Percentiles rank a stretch among this genome's conserved stretches.
These are phyloP conservation scores for Syrista parreyssii DNA, from an alignment of 2,888 invertebrate genomes.

Conservation along the genomic window DNA sequence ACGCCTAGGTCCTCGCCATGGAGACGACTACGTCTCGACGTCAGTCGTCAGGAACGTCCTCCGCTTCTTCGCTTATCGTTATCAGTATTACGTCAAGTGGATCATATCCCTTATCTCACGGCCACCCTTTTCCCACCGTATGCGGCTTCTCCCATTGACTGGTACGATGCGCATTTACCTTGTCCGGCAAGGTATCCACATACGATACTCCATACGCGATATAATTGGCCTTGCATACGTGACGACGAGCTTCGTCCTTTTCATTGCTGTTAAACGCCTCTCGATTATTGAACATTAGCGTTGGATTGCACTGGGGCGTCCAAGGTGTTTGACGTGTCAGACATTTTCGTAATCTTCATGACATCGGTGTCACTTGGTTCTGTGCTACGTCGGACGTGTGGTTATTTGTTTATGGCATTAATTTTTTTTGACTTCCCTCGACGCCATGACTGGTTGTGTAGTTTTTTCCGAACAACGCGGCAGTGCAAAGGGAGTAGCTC, in stretches of 20 bases:
- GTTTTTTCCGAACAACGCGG: background rate
- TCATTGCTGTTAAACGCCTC: too few relatives aligned
- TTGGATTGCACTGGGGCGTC: too few relatives aligned
- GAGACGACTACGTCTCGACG: slow-evolving; percentile 1
- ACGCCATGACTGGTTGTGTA: background rate
- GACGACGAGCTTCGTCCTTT: background rate
- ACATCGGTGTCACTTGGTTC: background rate
- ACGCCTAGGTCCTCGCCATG: slow-evolving; percentile 5
- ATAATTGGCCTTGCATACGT: background rate
- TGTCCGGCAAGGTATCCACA: background rate
- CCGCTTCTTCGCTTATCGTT: background rate
- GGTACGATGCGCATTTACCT: background rate
- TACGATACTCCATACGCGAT: background rate
- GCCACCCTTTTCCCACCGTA: background rate
- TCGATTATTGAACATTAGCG: too few relatives aligned
- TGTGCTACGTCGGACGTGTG: background rate
- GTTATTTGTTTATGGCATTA: background rate
- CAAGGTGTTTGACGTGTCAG: too few relatives aligned
- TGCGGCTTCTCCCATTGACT: background rate
- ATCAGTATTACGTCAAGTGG: background rate
- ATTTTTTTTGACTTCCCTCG: background rate
- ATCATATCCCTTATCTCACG: background rate
- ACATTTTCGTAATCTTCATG: background rate
- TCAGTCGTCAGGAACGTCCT: background rate
- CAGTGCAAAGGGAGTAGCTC: background rate